Conservation (phyloP, 37 sponge, comb jelly and placozoan genomes). For the Halichondria panicea region DNA sequence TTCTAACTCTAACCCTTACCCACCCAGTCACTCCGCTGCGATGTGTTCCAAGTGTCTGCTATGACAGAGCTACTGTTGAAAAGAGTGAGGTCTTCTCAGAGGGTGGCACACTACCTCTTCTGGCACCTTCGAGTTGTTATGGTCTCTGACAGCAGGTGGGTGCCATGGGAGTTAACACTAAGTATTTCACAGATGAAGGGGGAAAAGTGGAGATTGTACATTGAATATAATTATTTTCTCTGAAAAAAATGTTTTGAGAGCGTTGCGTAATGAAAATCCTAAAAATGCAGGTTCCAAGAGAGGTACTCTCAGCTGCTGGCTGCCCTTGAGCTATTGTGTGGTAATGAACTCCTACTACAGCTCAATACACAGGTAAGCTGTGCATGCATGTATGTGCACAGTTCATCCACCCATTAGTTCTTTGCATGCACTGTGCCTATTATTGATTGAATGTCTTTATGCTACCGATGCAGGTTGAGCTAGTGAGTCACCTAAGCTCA, state of each 20-base stretch:
- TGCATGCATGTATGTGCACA: neutral
- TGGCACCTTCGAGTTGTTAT: conserved; percentile 39
- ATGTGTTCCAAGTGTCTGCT: conserved; percentile 36
- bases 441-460: neutral
- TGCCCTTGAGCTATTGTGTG: conserved; percentile 30
- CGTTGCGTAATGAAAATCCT: no score
- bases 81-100: conserved; percentile 27
- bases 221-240: no score
- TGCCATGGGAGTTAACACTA: no score
- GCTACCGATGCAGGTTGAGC: conserved; percentile 31
- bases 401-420: neutral
- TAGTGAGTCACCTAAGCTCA: conserved; percentile 40
- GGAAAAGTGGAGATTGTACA: no score
- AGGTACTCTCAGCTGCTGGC: conserved; percentile 13
- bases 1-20: no score
- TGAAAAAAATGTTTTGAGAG: no score
- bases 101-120: conserved; percentile 67
- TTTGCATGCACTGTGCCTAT: neutral
- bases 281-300: conserved; percentile 18
- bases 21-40: conserved; percentile 37
- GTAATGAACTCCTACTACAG: conserved; percentile 15
- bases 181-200: no score
- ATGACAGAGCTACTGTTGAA: conserved; percentile 49
- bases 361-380: conserved; percentile 20
- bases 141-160: neutral